A percentile compares a stretch with the other conserved stretches of the same genome.
Evolutionary conservation across 2,113 vertebrate species (phyloP).

Genomic region (Melanocharis versteri): DNA sequence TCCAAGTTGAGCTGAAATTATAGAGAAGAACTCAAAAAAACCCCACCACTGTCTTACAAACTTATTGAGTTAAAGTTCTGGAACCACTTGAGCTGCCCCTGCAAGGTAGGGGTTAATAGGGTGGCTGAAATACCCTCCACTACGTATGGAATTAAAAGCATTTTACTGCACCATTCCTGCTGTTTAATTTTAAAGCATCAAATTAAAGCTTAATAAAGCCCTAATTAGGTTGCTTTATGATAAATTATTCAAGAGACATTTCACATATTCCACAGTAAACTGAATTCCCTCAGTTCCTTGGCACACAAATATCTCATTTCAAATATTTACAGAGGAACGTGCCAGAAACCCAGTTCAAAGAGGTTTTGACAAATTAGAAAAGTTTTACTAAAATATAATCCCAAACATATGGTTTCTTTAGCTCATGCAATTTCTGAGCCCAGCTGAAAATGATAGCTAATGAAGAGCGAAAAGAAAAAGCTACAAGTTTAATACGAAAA

Average conservation of each 20-base stretch:
- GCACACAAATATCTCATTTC: not conserved
- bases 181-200: not conserved
- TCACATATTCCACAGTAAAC: not conserved
- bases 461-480: not conserved
- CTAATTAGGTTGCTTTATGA: not conserved
- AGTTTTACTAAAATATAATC: conserved; percentile 15
- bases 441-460: not conserved
- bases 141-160: not conserved
- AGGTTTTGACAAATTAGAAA: not conserved
- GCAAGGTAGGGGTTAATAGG: not conserved
- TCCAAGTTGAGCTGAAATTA: not conserved
- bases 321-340: conserved; percentile 28
- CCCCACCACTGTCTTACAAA: not conserved
- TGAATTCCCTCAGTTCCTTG: not conserved
- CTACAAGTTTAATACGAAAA: not conserved
- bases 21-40: not conserved
- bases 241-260: conserved; percentile 1
- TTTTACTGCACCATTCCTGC: not conserved
- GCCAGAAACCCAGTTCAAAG: conserved; percentile 26
- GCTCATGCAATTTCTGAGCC: not conserved
- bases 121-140: not conserved
- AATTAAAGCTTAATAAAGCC: not conserved
- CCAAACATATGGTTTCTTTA: conserved; percentile 13
- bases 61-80: not conserved
- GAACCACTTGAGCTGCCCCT: not conserved